phyloP scores from a whole-genome alignment of 2,113 vertebrate genomes.

The Epinephelus fuscoguttatus region DNA sequence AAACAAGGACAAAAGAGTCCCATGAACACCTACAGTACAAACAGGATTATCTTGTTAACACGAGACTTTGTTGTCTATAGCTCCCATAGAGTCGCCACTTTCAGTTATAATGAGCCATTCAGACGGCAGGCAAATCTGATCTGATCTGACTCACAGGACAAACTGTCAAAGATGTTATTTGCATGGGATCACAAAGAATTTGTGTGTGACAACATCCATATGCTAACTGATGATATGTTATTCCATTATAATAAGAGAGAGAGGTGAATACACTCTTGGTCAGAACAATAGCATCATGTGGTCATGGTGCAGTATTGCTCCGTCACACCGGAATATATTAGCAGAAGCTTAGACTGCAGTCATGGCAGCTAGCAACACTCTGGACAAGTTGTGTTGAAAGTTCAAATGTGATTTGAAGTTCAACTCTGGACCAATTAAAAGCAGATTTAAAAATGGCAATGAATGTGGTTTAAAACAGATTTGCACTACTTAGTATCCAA shows the following conservation, averaged over 20 bases:
- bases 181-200: constrained; percentile 5
- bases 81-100: not conserved
- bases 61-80: constrained; percentile 24
- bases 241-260: not conserved
- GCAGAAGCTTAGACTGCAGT: constrained; percentile 1
- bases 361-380: not conserved
- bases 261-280: not conserved
- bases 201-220: not conserved
- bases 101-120: constrained; percentile 12
- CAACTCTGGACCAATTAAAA: not conserved
- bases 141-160: not conserved
- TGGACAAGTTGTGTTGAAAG: not conserved
- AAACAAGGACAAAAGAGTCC: not conserved
- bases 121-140: not conserved
- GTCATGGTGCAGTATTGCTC: constrained; percentile 8
- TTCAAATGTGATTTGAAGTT: not conserved
- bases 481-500: not conserved
- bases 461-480: not conserved
- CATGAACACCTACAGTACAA: not conserved
- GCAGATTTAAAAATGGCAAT: not conserved
- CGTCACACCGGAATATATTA: not conserved
- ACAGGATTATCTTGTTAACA: not conserved
- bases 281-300: not conserved
- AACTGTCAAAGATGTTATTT: constrained; percentile 11
- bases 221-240: not conserved